phyloP scores from a whole-genome alignment of 2,797 vertebrate species.

The Percopsis omiscomaycus region DNA sequence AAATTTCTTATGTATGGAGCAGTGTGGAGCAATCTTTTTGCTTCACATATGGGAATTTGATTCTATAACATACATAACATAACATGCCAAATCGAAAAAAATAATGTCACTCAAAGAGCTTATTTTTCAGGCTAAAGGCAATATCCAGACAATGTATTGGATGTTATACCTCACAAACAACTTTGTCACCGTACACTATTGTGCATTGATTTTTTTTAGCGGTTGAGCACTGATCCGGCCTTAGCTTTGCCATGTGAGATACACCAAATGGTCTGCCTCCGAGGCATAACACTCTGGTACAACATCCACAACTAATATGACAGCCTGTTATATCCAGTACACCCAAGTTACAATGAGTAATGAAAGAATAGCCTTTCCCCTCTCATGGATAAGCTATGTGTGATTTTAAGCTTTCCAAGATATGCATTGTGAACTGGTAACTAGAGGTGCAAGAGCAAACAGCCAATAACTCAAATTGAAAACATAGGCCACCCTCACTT shows the following conservation, averaged over 20 bases:
- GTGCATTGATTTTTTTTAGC: conserved; percentile 60
- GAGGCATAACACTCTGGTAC: conserved; percentile 42
- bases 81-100: conserved; percentile 1
- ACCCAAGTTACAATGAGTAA: conserved; percentile 25
- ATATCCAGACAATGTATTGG: conserved; percentile 36
- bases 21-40: conserved; percentile 30
- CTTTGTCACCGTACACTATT: conserved; percentile 63
- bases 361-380: conserved; percentile 21
- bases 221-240: conserved; percentile 56
- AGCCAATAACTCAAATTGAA: conserved; percentile 33
- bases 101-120: conserved; percentile 23
- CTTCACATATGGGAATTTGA: conserved; percentile 16
- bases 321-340: conserved; percentile 53
- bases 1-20: conserved; percentile 24
- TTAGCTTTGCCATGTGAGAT: conserved; percentile 49
- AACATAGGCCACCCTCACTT: conserved; percentile 16
- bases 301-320: conserved; percentile 61
- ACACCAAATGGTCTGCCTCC: conserved; percentile 45
- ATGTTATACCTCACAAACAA: conserved; percentile 60
- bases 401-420: conserved; percentile 45
- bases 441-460: conserved; percentile 23
- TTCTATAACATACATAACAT: not conserved
- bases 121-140: conserved; percentile 35
- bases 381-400: conserved; percentile 13
- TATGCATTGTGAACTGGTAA: conserved; percentile 27